These are phyloP conservation scores for Neogale vison DNA, from an alignment of 2,113 vertebrate genomes.

Conservation along the genomic window DNA sequence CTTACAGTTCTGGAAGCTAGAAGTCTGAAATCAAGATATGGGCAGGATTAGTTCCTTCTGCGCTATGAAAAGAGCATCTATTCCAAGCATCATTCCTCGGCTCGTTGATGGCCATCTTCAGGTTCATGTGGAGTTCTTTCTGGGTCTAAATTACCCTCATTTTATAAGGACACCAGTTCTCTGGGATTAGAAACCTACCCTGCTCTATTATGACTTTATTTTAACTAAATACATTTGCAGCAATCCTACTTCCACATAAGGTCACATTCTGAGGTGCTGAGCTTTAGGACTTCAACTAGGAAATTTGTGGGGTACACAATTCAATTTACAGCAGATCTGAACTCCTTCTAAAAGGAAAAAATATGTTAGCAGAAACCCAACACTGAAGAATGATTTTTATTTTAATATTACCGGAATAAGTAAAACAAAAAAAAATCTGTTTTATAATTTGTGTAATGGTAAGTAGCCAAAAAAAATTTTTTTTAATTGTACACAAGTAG, in stretches of 20 bases:
- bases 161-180: background rate
- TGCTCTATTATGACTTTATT: background rate
- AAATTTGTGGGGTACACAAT: background rate
- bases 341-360: background rate
- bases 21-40: background rate
- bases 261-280: background rate
- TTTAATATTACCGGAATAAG: background rate
- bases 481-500: background rate
- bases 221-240: background rate
- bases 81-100: background rate
- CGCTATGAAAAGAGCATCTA: background rate
- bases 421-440: background rate
- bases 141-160: background rate
- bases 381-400: background rate
- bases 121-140: background rate
- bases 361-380: background rate
- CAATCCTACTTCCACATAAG: background rate
- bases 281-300: background rate
- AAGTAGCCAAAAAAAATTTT: background rate
- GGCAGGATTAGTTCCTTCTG: background rate
- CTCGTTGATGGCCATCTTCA: background rate
- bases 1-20: background rate
- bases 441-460: background rate
- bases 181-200: background rate
- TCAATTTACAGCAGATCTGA: background rate